Evolutionary conservation across 2,797 vertebrate genomes (phyloP).

Genomic region (Phataginus tetradactyla): DNA sequence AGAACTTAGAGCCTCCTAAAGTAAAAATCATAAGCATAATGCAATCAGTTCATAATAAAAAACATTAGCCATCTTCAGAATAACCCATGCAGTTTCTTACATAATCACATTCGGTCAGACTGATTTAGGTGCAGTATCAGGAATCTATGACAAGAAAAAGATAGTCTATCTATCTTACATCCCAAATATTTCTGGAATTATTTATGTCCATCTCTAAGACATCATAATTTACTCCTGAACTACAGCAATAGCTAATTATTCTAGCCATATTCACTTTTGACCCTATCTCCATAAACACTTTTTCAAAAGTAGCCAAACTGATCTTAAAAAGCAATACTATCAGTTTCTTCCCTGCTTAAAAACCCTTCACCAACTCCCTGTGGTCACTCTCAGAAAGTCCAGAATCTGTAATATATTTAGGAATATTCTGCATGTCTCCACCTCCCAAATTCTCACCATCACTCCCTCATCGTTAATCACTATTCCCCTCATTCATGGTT

Average conservation of each 20-base stretch:
- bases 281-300: background rate
- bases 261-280: background rate
- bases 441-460: background rate
- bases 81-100: background rate
- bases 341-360: background rate
- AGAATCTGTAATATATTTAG: background rate
- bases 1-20: background rate
- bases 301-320: background rate
- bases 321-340: background rate
- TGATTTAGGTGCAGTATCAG: background rate
- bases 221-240: background rate
- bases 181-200: background rate
- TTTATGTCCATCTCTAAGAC: background rate
- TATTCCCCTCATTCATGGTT: background rate
- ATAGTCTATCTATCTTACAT: background rate
- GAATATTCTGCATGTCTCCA: background rate
- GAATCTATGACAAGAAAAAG: background rate
- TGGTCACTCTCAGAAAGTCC: background rate
- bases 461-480: background rate
- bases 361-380: background rate
- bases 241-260: background rate
- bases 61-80: background rate
- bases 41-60: background rate
- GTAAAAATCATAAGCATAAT: background rate
- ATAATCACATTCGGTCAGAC: background rate